A percentile compares a stretch with the other conserved stretches of the same genome.
Evolutionary conservation across 1,140 invertebrate genomes (phyloP).

Genomic region (Drosophila orena): DNA sequence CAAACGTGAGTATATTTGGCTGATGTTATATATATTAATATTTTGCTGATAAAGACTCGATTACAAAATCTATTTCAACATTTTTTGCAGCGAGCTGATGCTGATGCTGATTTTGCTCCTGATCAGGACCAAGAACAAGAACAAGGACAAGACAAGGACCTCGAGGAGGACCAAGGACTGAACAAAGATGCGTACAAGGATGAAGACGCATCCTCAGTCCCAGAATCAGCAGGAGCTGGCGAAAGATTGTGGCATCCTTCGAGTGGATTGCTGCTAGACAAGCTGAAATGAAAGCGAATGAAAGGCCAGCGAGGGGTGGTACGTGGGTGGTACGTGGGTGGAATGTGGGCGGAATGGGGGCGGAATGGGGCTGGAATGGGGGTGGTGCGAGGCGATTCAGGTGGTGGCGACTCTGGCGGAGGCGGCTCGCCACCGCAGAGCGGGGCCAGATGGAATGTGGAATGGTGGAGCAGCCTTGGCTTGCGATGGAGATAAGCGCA

Average conservation of each 20-base stretch:
- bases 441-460: background rate
- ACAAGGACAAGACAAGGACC: background rate
- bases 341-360: too few species aligned
- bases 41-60: background rate
- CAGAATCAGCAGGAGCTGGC: constrained; percentile 28
- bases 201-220: constrained; percentile 20
- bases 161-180: constrained; percentile 6
- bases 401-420: background rate
- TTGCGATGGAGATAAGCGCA: constrained; percentile 50
- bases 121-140: constrained; percentile 5
- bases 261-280: constrained; percentile 74
- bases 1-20: too few species aligned
- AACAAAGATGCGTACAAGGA: constrained; percentile 20
- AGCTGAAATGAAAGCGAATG: constrained; percentile 65
- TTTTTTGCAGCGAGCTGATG: constrained; percentile 1
- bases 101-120: constrained; percentile 32
- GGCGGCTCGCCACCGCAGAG: background rate
- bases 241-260: constrained; percentile 72
- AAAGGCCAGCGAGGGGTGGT: constrained; percentile 23
- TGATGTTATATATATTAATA: background rate
- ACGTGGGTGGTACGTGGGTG: background rate
- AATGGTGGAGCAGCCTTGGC: constrained; percentile 16
- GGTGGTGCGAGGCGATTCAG: background rate
- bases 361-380: too few species aligned
- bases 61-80: too few species aligned